Conservation (phyloP, 1,140 invertebrate genomes). For the Tetragonula clypearis region DNA sequence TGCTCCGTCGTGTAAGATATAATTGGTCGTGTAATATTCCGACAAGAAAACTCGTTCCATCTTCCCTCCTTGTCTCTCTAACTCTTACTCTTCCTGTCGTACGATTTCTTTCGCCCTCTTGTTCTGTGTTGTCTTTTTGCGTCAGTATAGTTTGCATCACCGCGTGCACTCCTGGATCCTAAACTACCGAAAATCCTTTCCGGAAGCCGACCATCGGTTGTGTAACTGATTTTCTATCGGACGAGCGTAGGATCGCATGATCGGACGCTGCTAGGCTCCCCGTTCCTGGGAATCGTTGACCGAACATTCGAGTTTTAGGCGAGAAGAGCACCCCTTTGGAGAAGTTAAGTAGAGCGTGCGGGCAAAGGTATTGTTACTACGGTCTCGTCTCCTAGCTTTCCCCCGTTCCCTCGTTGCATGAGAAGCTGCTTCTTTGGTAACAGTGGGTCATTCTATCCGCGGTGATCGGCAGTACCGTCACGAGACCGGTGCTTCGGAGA, state of each 20-base stretch:
- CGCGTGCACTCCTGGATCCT: conserved; percentile 55
- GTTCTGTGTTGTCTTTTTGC: not conserved
- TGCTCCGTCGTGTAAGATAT: conserved; percentile 71
- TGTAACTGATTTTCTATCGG: conserved; percentile 70
- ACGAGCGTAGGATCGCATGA: conserved; percentile 8
- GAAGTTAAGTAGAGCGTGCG: not conserved
- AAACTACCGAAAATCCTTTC: conserved; percentile 60
- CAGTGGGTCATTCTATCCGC: not conserved
- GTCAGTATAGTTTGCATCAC: conserved; percentile 4
- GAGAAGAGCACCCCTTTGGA: not conserved
- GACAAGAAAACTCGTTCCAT: conserved; percentile 64
- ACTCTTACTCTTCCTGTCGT: not conserved
- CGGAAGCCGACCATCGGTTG: conserved; percentile 37
- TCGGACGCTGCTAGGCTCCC: not conserved
- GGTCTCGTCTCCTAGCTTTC: not conserved
- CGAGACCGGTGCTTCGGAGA: too few species aligned
- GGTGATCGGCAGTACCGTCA: not conserved
- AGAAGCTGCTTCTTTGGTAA: not conserved
- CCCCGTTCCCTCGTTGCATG: too few species aligned
- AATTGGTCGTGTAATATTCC: conserved; percentile 77
- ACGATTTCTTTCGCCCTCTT: not conserved
- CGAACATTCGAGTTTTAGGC: not conserved
- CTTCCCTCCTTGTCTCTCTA: not conserved
- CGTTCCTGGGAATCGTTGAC: not conserved
- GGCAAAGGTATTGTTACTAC: not conserved